These are phyloP conservation scores for Pelecanoides urinatrix DNA, from an alignment of 2,113 vertebrate genomes.

Conservation along the genomic window DNA sequence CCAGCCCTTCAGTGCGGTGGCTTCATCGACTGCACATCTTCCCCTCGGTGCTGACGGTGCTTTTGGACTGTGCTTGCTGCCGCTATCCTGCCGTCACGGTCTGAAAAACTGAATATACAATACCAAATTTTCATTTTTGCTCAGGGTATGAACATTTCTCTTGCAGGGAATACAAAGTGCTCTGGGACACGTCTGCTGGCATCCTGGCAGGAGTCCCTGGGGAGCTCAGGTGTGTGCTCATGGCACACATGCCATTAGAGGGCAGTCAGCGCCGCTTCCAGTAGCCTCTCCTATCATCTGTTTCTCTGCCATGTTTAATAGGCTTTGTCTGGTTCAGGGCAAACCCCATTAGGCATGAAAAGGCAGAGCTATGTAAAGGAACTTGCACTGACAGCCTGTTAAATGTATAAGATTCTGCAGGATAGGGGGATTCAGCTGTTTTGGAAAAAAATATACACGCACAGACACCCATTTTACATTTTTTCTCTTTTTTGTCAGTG, in stretches of 20 bases:
- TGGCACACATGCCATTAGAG: constrained; percentile 56
- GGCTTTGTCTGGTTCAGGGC: constrained; percentile 70
- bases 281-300: not conserved
- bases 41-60: not conserved
- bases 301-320: constrained; percentile 48
- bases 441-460: not conserved
- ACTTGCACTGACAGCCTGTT: constrained; percentile 37
- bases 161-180: not conserved
- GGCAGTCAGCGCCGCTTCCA: constrained; percentile 62
- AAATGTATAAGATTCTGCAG: not conserved
- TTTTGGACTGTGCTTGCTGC: not conserved
- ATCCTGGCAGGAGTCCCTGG: not conserved
- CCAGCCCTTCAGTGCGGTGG: not conserved
- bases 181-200: not conserved
- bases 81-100: not conserved
- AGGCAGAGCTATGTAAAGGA: constrained; percentile 44
- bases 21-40: not conserved
- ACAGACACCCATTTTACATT: not conserved
- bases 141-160: not conserved
- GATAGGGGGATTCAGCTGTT: not conserved
- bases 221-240: not conserved
- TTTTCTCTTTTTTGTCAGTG: not conserved
- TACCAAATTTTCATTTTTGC: not conserved
- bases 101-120: not conserved
- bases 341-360: constrained; percentile 67